phyloP scores from a whole-genome alignment of 2,797 vertebrate species.

The Allobates femoralis region DNA sequence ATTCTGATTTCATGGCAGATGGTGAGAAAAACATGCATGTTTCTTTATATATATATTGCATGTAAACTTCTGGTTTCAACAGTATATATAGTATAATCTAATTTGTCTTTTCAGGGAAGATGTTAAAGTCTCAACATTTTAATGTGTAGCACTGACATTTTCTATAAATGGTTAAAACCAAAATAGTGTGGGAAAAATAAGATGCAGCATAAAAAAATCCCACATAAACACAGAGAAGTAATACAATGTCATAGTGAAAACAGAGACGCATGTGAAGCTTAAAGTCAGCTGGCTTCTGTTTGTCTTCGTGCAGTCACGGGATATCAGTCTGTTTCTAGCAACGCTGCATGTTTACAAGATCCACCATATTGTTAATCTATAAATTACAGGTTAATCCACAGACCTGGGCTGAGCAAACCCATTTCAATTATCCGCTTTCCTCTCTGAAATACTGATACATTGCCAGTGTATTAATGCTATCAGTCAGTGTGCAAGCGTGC shows the following conservation, averaged over 20 bases:
- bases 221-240: conserved; percentile 6
- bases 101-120: too few species aligned
- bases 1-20: too few species aligned
- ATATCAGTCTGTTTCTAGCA: conserved; percentile 22
- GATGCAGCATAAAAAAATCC: neutral
- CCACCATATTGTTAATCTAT: conserved; percentile 40
- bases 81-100: too few species aligned
- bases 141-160: neutral
- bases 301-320: conserved; percentile 33
- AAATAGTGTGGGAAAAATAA: neutral
- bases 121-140: too few species aligned
- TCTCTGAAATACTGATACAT: conserved; percentile 17
- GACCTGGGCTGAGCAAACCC: conserved; percentile 1
- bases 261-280: conserved; percentile 15
- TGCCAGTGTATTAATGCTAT: neutral
- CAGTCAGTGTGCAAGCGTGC: conserved; percentile 44
- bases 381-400: conserved; percentile 40
- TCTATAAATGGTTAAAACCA: neutral
- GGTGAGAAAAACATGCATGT: too few species aligned
- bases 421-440: conserved; percentile 13
- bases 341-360: neutral
- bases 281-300: conserved; percentile 21
- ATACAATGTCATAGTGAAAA: conserved; percentile 13
- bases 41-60: too few species aligned
- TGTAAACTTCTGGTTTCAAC: too few species aligned